Evolutionary conservation across 2,888 invertebrate genomes (phyloP).

Genomic region (Suillia variegata): DNA sequence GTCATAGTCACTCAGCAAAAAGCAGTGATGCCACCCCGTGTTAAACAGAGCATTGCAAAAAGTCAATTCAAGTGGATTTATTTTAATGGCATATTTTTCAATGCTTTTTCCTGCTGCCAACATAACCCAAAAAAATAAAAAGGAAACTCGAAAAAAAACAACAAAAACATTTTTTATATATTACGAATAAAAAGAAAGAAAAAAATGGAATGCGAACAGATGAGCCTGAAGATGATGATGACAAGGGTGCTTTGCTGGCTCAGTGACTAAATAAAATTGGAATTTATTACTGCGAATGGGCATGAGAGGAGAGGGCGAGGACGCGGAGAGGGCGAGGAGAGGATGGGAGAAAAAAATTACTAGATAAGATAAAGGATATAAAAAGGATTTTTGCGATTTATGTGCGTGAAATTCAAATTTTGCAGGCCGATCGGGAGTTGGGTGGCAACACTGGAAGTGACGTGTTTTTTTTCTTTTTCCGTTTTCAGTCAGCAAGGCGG

Average conservation of each 20-base stretch:
- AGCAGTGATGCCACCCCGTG: background rate
- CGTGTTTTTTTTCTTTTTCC: too few species aligned
- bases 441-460: too few species aligned
- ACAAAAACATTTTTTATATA: too few species aligned
- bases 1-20: too few species aligned
- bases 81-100: constrained; percentile 38
- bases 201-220: background rate
- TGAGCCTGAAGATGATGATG: constrained; percentile 33
- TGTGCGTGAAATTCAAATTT: background rate
- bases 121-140: background rate
- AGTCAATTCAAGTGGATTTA: constrained; percentile 47
- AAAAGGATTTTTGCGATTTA: background rate
- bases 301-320: background rate
- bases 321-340: background rate
- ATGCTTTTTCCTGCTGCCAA: constrained; percentile 1
- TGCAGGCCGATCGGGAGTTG: too few species aligned
- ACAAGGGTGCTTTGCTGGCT: constrained; percentile 56
- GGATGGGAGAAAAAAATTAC: background rate
- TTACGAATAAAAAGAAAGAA: background rate
- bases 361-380: background rate
- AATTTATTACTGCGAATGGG: constrained; percentile 49
- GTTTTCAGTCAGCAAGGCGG: too few species aligned
- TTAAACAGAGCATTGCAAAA: constrained; percentile 30
- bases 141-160: background rate
- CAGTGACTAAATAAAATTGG: constrained; percentile 55